Evolutionary conservation across 2,113 vertebrate species (phyloP).

Genomic region (Alligator mississippiensis): DNA sequence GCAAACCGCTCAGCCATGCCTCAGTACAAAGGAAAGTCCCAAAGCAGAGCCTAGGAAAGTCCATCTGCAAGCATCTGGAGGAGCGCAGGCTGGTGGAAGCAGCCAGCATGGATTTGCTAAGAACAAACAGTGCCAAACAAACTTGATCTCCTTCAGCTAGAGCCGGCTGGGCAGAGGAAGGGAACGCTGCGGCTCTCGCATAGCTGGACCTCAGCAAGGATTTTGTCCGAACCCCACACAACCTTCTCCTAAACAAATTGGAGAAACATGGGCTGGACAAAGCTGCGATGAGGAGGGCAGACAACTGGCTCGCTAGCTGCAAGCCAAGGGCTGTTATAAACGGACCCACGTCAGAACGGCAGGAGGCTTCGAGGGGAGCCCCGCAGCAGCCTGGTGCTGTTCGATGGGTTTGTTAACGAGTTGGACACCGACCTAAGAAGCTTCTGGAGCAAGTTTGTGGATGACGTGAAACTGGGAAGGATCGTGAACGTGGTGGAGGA

Average conservation of each 20-base stretch:
- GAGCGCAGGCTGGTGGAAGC: no score
- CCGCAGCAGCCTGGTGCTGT: background rate
- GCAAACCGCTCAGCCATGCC: no score
- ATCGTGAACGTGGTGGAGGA: no score
- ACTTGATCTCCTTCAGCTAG: background rate
- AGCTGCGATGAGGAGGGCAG: background rate
- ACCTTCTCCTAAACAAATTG: background rate
- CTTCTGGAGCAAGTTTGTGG: no score
- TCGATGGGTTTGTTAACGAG: accelerated
- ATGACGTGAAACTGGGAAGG: no score
- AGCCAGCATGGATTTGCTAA: background rate
- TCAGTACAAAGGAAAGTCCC: background rate
- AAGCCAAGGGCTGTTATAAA: no score
- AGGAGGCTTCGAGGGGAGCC: background rate
- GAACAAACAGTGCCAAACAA: background rate
- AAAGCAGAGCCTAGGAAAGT: background rate
- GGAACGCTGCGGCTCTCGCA: background rate
- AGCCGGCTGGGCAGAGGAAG: background rate
- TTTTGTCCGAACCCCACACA: background rate
- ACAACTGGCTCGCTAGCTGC: background rate
- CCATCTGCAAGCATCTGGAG: no score
- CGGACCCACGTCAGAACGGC: background rate
- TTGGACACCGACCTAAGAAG: background rate
- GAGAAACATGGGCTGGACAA: background rate
- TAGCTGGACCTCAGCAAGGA: background rate